Evolutionary conservation across 2,797 vertebrate species (phyloP).

Genomic region (Monodelphis domestica): DNA sequence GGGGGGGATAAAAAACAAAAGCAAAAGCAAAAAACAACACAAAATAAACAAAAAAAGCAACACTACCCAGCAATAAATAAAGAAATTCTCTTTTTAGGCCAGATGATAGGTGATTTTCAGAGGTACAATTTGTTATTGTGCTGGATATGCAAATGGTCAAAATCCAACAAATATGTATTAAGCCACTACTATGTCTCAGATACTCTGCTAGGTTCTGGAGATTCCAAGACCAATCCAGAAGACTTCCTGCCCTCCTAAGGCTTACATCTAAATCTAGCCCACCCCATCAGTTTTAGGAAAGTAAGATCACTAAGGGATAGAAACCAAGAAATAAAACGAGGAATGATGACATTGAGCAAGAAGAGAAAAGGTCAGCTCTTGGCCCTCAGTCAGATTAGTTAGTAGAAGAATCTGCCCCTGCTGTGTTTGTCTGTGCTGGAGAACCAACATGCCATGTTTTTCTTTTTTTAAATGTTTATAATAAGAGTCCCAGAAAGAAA

Average conservation of each 20-base stretch:
- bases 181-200: not conserved
- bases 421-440: not conserved
- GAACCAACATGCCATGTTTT: not conserved
- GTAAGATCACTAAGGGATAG: not conserved
- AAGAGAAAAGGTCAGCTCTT: not conserved
- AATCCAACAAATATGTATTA: not conserved
- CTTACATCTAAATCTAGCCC: not conserved
- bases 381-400: not conserved
- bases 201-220: not conserved
- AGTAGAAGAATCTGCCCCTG: not conserved
- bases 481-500: slow-evolving; percentile 8
- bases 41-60: not conserved
- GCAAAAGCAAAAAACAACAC: not conserved
- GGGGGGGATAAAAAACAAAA: not conserved
- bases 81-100: slow-evolving; percentile 39
- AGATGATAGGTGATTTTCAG: not conserved
- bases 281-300: not conserved
- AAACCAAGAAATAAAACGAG: not conserved
- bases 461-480: slow-evolving; percentile 3
- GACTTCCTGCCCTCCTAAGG: not conserved
- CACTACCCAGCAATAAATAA: not conserved
- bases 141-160: not conserved
- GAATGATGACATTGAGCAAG: not conserved
- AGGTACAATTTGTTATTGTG: not conserved
- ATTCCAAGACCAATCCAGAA: not conserved